Conservation (phyloP, 2,888 invertebrate genomes). For the Deilephila porcellus region DNA sequence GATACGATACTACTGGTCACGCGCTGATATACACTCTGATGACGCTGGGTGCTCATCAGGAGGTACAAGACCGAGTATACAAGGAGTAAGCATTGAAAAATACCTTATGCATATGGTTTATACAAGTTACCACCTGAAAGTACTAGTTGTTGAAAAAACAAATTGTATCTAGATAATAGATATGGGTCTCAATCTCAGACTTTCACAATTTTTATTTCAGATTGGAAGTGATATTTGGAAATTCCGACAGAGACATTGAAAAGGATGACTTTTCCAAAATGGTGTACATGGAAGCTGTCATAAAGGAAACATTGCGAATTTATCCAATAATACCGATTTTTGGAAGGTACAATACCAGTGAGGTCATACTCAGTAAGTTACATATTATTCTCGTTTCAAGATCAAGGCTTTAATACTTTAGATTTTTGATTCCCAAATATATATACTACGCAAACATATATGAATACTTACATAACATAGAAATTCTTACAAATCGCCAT, state of each 20-base stretch:
- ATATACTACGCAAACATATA: background rate
- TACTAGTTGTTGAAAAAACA: no score
- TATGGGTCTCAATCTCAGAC: no score
- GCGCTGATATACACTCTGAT: constrained; percentile 28
- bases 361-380: constrained; percentile 52
- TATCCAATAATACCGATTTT: constrained; percentile 52
- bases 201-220: constrained; percentile 29
- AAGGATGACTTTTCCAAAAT: constrained; percentile 54
- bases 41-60: constrained; percentile 31
- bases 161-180: no score
- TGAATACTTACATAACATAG: background rate
- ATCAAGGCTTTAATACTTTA: no score
- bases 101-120: no score
- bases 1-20: constrained; percentile 32
- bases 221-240: constrained; percentile 41
- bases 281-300: constrained; percentile 57
- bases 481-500: background rate
- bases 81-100: constrained; percentile 32
- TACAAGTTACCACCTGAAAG: no score
- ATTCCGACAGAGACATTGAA: constrained; percentile 43
- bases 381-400: no score
- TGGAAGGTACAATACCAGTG: constrained; percentile 46
- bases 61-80: constrained; percentile 33
- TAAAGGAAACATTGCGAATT: constrained; percentile 57
- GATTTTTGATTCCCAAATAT: background rate